Evolutionary conservation across 2,797 vertebrate genomes (phyloP).

Genomic region (Phataginus tetradactyla): DNA sequence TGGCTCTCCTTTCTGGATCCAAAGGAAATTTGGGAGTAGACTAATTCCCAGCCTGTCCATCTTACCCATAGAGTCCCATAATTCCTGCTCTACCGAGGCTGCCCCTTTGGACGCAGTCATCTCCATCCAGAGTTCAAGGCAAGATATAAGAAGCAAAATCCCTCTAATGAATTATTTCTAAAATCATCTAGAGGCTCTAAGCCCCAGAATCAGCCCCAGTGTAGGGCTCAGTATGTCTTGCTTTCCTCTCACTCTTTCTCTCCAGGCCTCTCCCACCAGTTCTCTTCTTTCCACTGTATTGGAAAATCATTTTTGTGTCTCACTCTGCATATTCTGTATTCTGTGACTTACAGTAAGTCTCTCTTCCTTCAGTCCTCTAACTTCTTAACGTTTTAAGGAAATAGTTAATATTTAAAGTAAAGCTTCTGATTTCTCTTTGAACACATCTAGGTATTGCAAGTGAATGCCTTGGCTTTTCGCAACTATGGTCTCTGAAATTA

Average conservation of each 20-base stretch:
- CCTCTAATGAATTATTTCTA: neutral
- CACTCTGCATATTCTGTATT: neutral
- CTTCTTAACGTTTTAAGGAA: conserved; percentile 70
- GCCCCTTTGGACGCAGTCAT: neutral
- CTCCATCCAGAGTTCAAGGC: neutral
- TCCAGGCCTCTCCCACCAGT: neutral
- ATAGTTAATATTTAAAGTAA: conserved; percentile 75
- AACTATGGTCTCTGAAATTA: conserved; percentile 67
- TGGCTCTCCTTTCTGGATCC: neutral
- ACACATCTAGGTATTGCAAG: conserved; percentile 26
- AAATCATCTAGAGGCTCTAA: neutral
- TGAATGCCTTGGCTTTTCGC: conserved; percentile 42
- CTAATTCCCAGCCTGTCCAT: neutral
- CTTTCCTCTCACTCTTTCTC: neutral
- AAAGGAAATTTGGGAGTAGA: neutral
- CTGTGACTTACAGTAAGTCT: conserved; percentile 28
- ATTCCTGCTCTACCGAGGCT: neutral
- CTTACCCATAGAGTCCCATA: neutral
- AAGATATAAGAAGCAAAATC: neutral
- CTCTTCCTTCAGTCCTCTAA: conserved; percentile 51
- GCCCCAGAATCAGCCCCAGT: neutral
- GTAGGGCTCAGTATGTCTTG: neutral
- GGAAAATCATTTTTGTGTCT: neutral
- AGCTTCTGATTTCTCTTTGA: conserved; percentile 65
- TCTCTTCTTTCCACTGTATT: neutral